Evolutionary conservation across 2,113 vertebrate genomes (phyloP), one percentile per base, ranked within the genome.

Genomic region (Sebastes fasciatus): DNA sequence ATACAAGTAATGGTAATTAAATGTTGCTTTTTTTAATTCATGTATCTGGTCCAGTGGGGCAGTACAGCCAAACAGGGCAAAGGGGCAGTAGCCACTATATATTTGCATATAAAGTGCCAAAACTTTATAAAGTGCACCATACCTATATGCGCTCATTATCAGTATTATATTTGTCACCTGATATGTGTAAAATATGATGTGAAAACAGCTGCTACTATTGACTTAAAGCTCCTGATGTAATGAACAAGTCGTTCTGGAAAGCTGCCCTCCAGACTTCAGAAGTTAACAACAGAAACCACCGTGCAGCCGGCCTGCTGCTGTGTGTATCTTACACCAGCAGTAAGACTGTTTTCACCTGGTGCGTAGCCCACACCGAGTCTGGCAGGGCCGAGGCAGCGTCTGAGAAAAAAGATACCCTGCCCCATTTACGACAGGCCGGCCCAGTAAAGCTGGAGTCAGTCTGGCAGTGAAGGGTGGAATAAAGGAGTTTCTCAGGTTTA

Each of bases 391-490:
- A 85, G 83, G 84, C 80, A 57, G 62, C 57, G 57, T 62, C 80
- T 86, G 79, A 84, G 85, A 88, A 92, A 90, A 91, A 88, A 90
- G 87, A 94, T 83, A 88, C 89, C 82, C 82, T 77, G 86, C 83
- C 84, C 79, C 74, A 58, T 94, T 94, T 93, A 92, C 85, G 81
- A 92, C 34, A 8, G 79, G 49, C 62, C 78, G 77, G 76, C 74
- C 85, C 79, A 79, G 90, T 93, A 93, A 93, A 94, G 76, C 83
- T 86, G 89, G 91, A 94, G 89, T 89, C 87, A 79, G 88, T 90
- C 91, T 93, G 82, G 84, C 83, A 92, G 86, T 91, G 86, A 84
- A 88, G 87, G 79, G 82, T 87, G 84, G 79, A 89, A 86, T 88
- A 87, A 79, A 93, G 77, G 86, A 77, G 83, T 83, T 84, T 88